Base-by-base conservation (phyloP, 1,140 invertebrate species). In the Pseudomyrmex concolor region DNA sequence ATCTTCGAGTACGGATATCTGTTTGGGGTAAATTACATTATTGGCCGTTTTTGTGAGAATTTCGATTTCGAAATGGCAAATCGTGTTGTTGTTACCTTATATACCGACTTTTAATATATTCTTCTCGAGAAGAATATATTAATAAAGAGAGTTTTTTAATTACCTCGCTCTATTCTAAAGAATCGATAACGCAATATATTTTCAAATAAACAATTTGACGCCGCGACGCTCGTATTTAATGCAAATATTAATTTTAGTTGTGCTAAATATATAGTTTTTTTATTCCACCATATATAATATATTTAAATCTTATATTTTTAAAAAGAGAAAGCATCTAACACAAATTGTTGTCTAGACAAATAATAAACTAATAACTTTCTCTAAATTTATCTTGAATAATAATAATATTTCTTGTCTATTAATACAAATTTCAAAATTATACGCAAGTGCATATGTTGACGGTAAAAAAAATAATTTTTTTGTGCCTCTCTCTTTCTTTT, bases 1-100 rank as follows among this genome's bases (percentile, higher is more conserved):
- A 85, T 84, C 81, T 77, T 51, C 72, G 59, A 82, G 19, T 45
- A 76, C 59, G 9, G 45, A 78, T 34, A 57, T 70, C 76, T 48
- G 67, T 17, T 50, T 50, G 25, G 54, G 66, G 66, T 45, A 59
- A 59, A 71, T 43, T 54, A n/a, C 70, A 48, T 3, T 9, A 17
- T 54, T 77, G 34, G 55, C 54, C 5, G 5, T 34, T 34, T 34
- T 34, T 34, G 34, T 34, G 34, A 34, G 34, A 1, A 34, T 34
- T 34, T 7, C 34, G 34, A 34, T 34, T 1, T 34, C 5, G 34
- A 34, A 34, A 34, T 34, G 5, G 34, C 34, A 34, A 5, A 34
- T 25, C 2, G 25, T 34, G 5, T 34, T 34, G 34, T 34, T 34
- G 34, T 7, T 34, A 34, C 34, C 34, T 0, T 34, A 4, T 34